Evolutionary conservation across 2,888 invertebrate species (phyloP).

Genomic region (Eucera pruinosa): DNA sequence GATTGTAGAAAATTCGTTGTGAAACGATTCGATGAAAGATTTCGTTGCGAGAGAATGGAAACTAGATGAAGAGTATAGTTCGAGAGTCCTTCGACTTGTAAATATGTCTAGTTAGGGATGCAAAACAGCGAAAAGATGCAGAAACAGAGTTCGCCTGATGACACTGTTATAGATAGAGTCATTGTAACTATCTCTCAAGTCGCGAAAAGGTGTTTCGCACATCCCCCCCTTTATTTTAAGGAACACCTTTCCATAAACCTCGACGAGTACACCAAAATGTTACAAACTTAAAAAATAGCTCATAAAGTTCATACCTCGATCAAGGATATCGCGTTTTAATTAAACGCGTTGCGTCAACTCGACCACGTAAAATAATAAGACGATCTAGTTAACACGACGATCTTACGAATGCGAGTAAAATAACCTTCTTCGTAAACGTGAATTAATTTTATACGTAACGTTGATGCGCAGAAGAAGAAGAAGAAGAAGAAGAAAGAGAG

Average conservation of each 20-base stretch:
- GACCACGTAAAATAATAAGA: not conserved
- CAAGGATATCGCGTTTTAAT: not conserved
- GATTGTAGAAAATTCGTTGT: constrained; percentile 25
- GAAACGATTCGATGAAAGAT: constrained; percentile 25
- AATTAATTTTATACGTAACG: constrained; percentile 22
- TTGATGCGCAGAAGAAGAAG: constrained; percentile 19
- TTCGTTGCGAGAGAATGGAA: not conserved
- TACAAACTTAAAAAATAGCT: not conserved
- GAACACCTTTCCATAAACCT: not conserved
- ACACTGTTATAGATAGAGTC: not conserved
- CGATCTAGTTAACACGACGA: constrained; percentile 18
- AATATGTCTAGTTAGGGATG: constrained; percentile 33
- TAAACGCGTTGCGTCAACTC: not conserved
- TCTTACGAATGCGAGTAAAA: not conserved
- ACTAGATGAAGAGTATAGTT: constrained; percentile 2
- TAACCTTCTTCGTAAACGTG: constrained; percentile 22
- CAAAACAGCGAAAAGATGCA: not conserved
- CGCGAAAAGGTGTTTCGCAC: not conserved
- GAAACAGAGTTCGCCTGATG: not conserved
- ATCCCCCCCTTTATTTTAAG: not conserved
- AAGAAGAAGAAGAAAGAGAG: too few relatives aligned
- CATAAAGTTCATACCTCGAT: not conserved
- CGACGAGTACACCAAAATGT: not conserved
- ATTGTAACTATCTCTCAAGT: not conserved
- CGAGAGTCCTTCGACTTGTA: constrained; percentile 33